Evolutionary conservation across 1,140 invertebrate genomes (phyloP).

Genomic region (Druon quercuslanigerum): DNA sequence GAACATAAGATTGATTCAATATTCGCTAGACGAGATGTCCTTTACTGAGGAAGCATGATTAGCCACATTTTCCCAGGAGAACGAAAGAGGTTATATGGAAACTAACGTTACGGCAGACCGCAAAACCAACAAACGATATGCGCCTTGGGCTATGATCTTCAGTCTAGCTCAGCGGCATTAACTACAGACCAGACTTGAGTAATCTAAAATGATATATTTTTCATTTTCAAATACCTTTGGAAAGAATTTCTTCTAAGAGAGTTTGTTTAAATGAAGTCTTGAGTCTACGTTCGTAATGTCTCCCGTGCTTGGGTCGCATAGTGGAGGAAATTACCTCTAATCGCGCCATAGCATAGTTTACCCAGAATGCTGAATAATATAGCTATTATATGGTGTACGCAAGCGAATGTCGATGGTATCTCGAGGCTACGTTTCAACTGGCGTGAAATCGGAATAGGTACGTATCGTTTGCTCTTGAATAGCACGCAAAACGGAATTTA

Average conservation of each 20-base stretch:
- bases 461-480: conserved; percentile 49
- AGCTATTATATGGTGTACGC: conserved; percentile 63
- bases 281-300: not conserved
- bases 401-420: conserved; percentile 54
- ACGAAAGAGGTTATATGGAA: conserved; percentile 48
- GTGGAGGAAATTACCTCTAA: conserved; percentile 61
- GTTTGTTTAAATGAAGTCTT: not conserved
- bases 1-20: conserved; percentile 44
- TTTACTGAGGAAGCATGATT: conserved; percentile 49
- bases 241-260: not conserved
- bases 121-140: conserved; percentile 70
- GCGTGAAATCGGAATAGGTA: conserved; percentile 55
- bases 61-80: conserved; percentile 57
- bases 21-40: conserved; percentile 44
- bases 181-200: not conserved
- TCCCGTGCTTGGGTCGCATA: conserved; percentile 43
- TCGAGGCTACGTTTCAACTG: conserved; percentile 51
- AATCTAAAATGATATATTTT: not conserved
- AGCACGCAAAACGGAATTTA: conserved; percentile 23
- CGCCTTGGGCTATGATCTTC: conserved; percentile 38
- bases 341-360: conserved; percentile 67
- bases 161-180: not conserved
- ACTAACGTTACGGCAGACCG: conserved; percentile 66
- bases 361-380: conserved; percentile 67
- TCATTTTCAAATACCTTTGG: not conserved